Evolutionary conservation across 1,140 invertebrate genomes (phyloP).

Genomic region (Trichonephila clavipes): DNA sequence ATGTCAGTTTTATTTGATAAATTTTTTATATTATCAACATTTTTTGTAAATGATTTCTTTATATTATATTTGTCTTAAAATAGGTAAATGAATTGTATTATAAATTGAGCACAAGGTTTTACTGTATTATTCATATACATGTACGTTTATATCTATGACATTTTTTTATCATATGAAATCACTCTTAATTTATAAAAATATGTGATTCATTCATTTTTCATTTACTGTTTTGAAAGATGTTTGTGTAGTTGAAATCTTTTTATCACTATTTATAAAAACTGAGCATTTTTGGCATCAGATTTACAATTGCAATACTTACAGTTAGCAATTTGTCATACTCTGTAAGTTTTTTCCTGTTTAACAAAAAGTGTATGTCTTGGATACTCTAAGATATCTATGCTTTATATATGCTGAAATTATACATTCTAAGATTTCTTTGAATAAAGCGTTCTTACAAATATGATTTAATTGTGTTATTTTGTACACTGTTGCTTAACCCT

Average conservation of each 20-base stretch:
- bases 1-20: too few species aligned
- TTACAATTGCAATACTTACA: conserved; percentile 24
- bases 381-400: conserved; percentile 38
- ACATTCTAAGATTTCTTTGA: conserved; percentile 52
- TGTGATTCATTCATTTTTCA: conserved; percentile 1
- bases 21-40: too few species aligned
- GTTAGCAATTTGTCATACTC: conserved; percentile 54
- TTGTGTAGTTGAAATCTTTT: conserved; percentile 33
- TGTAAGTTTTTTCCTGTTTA: conserved; percentile 43
- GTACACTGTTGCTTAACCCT: not conserved
- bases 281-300: conserved; percentile 41
- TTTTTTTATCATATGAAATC: not conserved
- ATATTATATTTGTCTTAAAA: not conserved
- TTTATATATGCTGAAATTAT: conserved; percentile 65
- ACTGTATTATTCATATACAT: conserved; percentile 11
- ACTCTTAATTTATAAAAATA: not conserved
- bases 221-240: conserved; percentile 27
- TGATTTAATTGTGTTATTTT: not conserved
- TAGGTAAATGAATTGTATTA: not conserved
- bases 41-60: not conserved
- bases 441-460: conserved; percentile 48
- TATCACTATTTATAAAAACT: conserved; percentile 33
- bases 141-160: not conserved
- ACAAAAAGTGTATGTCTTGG: conserved; percentile 49
- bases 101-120: not conserved